Evolutionary conservation across 2,797 vertebrate genomes (phyloP).

Genomic region (Knipowitschia caucasica): DNA sequence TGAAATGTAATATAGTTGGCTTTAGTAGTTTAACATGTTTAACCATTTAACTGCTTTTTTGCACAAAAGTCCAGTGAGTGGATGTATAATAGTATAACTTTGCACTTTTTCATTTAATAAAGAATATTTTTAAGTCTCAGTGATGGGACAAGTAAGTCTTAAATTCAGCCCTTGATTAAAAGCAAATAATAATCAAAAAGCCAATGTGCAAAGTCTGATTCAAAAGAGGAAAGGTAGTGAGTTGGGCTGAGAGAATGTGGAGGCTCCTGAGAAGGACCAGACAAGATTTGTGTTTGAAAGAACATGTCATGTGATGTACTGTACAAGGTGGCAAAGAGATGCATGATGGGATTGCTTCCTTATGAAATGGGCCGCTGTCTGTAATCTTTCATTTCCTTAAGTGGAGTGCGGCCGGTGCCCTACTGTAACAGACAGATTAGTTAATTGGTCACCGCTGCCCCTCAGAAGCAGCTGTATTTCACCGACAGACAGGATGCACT

Average conservation of each 20-base stretch:
- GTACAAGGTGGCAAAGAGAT: conserved; percentile 39
- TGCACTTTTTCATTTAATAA: too few relatives aligned
- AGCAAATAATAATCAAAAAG: too few relatives aligned
- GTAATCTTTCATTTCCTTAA: conserved; percentile 71
- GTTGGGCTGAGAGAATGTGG: not conserved
- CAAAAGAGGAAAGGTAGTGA: not conserved
- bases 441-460: conserved; percentile 66
- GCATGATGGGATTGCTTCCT: conserved; percentile 62
- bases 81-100: too few relatives aligned
- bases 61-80: too few relatives aligned
- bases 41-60: too few relatives aligned
- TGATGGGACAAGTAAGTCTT: too few relatives aligned
- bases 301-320: conserved; percentile 40
- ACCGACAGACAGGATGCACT: conserved; percentile 47
- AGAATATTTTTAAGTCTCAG: too few relatives aligned
- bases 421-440: conserved; percentile 56
- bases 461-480: conserved; percentile 54
- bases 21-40: too few relatives aligned
- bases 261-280: not conserved
- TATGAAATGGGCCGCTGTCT: conserved; percentile 48
- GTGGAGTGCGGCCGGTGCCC: conserved; percentile 54
- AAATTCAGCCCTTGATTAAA: too few relatives aligned
- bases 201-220: too few relatives aligned
- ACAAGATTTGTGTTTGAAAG: conserved; percentile 11
- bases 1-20: too few relatives aligned